Evolutionary conservation across 2,113 vertebrate genomes (phyloP), one percentile per base, ranked within the genome.

Genomic region (Columba janthina): DNA sequence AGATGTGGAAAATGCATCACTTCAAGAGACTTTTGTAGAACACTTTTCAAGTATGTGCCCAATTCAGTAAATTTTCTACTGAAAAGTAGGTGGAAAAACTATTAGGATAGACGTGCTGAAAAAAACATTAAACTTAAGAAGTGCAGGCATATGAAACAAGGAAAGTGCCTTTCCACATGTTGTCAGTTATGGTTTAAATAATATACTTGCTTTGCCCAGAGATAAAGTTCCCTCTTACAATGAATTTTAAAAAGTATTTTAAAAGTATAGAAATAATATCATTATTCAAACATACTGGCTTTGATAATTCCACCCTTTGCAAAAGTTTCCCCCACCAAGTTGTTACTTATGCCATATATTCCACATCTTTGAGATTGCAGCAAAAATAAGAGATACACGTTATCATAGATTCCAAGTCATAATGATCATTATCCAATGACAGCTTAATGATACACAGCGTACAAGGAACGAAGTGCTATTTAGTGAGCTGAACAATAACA

Each of bases 341-440:
- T 82, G 66, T 56, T 81, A 89, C 62, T 93, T 93, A 72, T 94
- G 86, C 73, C 44, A 56, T 4, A 53, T 92, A 92, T 56, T 94
- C 88, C 88, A 74, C 17, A 1, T 61, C 81, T 91, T 87, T 91
- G 57, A 50, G 89, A 94, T 89, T 74, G 93, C 80, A 94, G 91
- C 50, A 92, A 87, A 94, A 93, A 86, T 70, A 86, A 80, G 50
- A 91, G 69, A 90, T 26, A 81, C 7, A 60, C 5, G 60, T 90
- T 86, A 90, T 44, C 62, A 83, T 1, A 58, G 66, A 71, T 57
- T 88, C 46, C 73, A 85, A 94, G 56, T 84, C 36, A 42, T 22
- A 73, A 38, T 29, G 56, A 69, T 46, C 16, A 36, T 75, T 78
- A 74, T 28, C 28, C 46, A 73, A 4, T 38, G 64, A 73, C 1